Percentiles rank a stretch among this genome's conserved stretches.
Conservation (phyloP, 2,113 vertebrate genomes). For the Lophotis ruficrista region DNA sequence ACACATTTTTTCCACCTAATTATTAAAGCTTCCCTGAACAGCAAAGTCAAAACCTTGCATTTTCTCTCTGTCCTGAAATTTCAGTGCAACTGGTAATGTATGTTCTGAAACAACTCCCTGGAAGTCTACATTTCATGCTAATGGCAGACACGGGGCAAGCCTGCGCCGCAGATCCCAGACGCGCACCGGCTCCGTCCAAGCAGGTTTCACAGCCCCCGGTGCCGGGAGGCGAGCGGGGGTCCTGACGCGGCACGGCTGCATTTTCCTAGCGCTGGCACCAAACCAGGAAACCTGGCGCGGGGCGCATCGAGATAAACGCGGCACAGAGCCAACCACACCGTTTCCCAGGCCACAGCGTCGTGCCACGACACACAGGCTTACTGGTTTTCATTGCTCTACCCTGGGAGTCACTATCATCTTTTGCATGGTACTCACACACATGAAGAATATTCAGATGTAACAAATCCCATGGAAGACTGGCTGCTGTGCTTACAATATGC, state of each 20-base stretch:
- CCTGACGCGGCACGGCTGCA: neutral
- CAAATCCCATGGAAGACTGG: neutral
- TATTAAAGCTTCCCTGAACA: neutral
- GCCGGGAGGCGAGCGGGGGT: neutral
- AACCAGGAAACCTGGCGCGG: neutral
- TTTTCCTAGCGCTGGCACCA: neutral
- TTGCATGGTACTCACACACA: neutral
- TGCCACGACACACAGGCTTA: neutral
- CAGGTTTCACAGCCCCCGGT: neutral
- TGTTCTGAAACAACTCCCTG: neutral
- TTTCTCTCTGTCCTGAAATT: neutral
- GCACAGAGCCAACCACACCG: neutral
- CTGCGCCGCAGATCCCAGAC: neutral
- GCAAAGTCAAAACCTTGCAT: neutral
- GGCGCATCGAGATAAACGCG: rapidly evolving
- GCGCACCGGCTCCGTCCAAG: neutral
- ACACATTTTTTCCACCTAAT: neutral
- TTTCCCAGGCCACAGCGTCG: neutral
- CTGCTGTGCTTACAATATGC: neutral
- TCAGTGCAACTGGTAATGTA: neutral
- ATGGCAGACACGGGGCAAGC: neutral
- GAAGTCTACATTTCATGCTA: neutral
- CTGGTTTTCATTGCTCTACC: neutral
- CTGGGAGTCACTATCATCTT: neutral
- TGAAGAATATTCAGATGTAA: neutral